Evolutionary conservation across 2,797 vertebrate genomes (phyloP), one percentile per base, ranked within the genome.

Genomic region (Mustela erminea): DNA sequence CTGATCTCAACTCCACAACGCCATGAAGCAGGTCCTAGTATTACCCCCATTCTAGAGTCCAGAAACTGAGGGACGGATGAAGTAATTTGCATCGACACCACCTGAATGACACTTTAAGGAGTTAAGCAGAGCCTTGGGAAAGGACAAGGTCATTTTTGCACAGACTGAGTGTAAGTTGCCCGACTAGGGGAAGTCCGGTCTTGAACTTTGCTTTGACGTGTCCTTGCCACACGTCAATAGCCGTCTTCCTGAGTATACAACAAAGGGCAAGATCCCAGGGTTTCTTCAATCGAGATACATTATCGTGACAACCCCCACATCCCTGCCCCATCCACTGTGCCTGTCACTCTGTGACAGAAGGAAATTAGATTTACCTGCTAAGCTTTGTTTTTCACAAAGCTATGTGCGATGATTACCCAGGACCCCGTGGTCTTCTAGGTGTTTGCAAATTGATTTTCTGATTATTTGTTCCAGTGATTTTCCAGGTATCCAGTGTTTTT

Each of bases 381-480:
- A 93, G 87, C 62, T 88, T 87, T 91, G 72, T 87, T 96, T 97
- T 91, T 66, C 93, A 96, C 84, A 89, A 72, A 96, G 78, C 95
- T 66, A 93, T 84, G 62, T 64, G 68, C 35, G 85, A 75, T 97
- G 92, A 97, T 97, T 97, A 97, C 62, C 68, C 52, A 85, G 91
- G 92, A 62, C 43, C 83, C 98, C 95, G 97, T 78, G 93, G 97
- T 93, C 96, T 83, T 97, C 95, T 77, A 92, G 85, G 74, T 97
- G 94, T 96, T 96, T 96, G 97, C 96, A 98, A 98, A 98, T 98
- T 97, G 92, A 97, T 96, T 96, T 98, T 97, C 90, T 95, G 74
- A 96, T 97, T 56, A 97, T 97, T 96, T 96, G 94, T 95, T 97
- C 96, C 94, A 97, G 98, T 98, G 96, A 97, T 98, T 98, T 98